Percentiles rank a stretch among this genome's conserved stretches.
Conservation (phyloP, 2,888 invertebrate genomes). For the Anoplius nigerrimus region DNA sequence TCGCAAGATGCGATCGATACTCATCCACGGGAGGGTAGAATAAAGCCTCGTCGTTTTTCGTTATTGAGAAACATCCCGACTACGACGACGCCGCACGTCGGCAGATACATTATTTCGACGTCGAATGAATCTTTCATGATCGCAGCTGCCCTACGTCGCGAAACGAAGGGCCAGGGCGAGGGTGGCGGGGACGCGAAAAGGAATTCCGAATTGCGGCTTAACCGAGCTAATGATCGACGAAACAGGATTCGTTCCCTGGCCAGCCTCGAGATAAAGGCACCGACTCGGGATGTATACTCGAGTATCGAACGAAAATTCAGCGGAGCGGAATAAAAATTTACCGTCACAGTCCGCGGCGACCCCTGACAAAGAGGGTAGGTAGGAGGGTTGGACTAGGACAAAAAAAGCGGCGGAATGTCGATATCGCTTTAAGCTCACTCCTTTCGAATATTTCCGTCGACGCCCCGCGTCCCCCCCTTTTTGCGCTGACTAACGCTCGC, state of each 20-base stretch:
- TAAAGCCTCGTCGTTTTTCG: not conserved
- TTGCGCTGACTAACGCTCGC: not conserved
- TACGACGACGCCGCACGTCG: not conserved
- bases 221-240: constrained; percentile 5
- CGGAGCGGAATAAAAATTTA: not conserved
- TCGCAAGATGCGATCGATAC: too few species aligned
- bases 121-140: constrained; percentile 37
- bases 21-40: too few species aligned
- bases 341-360: too few species aligned
- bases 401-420: not conserved
- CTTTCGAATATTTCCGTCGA: too few species aligned
- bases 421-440: too few species aligned
- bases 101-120: constrained; percentile 28
- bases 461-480: not conserved
- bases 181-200: constrained; percentile 23
- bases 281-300: too few species aligned
- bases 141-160: constrained; percentile 6
- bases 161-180: not conserved
- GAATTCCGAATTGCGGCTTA: constrained; percentile 30
- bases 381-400: too few species aligned
- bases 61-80: constrained; percentile 15
- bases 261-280: not conserved
- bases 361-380: too few species aligned
- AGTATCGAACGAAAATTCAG: too few species aligned
- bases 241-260: too few species aligned